A percentile compares a stretch with the other conserved stretches of the same genome.
Evolutionary conservation across 2,113 vertebrate genomes (phyloP).

Genomic region (Columba livia): DNA sequence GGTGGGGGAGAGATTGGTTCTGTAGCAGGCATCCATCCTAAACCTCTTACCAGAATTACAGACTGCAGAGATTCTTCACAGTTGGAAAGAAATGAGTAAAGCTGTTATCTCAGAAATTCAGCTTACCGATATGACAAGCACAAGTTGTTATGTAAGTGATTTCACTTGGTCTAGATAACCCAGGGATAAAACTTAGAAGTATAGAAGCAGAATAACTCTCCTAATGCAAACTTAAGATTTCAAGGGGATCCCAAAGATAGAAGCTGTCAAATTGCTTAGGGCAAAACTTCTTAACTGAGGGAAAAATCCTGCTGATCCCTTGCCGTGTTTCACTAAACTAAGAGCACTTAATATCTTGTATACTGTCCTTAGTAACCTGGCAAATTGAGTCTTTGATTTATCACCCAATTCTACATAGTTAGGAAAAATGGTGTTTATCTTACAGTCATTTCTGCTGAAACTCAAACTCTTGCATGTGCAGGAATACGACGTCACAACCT

Average conservation of each 20-base stretch:
- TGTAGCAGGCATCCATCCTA: conserved; percentile 46
- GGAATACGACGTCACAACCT: background rate
- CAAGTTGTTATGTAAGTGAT: conserved; percentile 64
- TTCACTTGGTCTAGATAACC: conserved; percentile 64
- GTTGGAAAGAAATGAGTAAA: conserved; percentile 70
- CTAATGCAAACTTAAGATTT: conserved; percentile 33
- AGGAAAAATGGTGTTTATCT: background rate
- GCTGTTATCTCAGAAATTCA: conserved; percentile 72
- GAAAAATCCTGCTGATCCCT: background rate
- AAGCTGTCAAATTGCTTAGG: conserved; percentile 29
- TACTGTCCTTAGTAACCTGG: background rate
- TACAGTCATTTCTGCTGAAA: background rate
- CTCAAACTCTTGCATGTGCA: background rate
- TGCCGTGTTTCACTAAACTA: background rate
- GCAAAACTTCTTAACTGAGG: background rate
- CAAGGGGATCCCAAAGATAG: conserved; percentile 26
- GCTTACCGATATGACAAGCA: conserved; percentile 59
- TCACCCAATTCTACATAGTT: background rate
- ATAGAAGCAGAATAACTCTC: conserved; percentile 23
- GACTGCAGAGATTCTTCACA: conserved; percentile 57
- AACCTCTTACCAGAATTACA: conserved; percentile 65
- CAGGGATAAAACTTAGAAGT: conserved; percentile 22
- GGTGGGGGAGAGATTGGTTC: conserved; percentile 31
- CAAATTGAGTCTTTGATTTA: background rate
- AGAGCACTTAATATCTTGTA: background rate